Base-by-base conservation (phyloP, 2,888 invertebrate genomes). In the Amaurobius ferox region DNA sequence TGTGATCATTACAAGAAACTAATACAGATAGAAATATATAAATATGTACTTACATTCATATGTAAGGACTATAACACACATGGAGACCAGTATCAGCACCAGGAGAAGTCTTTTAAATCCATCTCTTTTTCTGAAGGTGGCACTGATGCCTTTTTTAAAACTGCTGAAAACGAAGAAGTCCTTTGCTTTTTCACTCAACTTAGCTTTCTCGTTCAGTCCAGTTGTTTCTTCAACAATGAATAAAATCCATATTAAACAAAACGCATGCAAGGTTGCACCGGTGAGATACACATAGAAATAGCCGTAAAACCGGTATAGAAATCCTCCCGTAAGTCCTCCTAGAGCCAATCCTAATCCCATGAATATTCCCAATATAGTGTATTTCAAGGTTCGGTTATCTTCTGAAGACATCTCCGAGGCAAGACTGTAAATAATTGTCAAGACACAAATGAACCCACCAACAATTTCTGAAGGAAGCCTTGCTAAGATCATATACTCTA, bases 371-470 rank as follows among this genome's bases (percentile, higher is more conserved):
- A 86, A 1, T 16, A 23, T 40, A 0, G 79, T 61, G 9, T 86
- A 86, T 13, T 86, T 86, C 26, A 70, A 13, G 0, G 86, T 79
- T 26, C 86, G n/a, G 5, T 7, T 70, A 23, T 71, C 23, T 6
- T 40, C 48, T 13, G 86, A 35, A 2, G 86, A 70, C 39, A 76
- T 55, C 32, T 86, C 86, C 11, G 79, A 74, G 0, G 76, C 79
- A 26, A 73, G 74, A n/a, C 86, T 86, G 71, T 67, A 86, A 6
- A 76, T 28, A 0, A 64, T 55, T 30, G 79, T 71, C 66, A 86
- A 19, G 6, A 79, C 5, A n/a, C 74, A 79, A 16, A 86, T 86
- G 71, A 86, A 79, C 9, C 86, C 86, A 5, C 86, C 86, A 7
- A 62, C 23, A 9, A 86, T 19, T 30, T 78, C 86, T 0, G 64